Conservation (phyloP, 2,888 invertebrate species). For the Ischnura elegans region DNA sequence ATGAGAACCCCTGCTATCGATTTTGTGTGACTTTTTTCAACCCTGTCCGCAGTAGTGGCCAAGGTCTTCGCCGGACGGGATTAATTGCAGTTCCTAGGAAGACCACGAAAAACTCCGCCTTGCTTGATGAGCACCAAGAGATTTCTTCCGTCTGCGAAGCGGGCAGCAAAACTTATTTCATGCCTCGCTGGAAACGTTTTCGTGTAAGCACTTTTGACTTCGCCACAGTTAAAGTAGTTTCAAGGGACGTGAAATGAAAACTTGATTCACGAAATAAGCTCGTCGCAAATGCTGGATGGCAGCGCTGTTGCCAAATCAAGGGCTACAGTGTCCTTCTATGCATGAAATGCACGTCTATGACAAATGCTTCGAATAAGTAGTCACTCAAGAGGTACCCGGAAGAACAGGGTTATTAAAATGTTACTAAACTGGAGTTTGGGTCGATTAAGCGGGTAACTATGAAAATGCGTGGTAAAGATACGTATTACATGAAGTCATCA, state of each 20-base stretch:
- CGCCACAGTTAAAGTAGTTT: background rate
- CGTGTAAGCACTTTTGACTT: conserved; percentile 10
- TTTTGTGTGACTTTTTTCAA: background rate
- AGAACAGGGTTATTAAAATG: no score
- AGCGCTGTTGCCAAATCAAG: background rate
- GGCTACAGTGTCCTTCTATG: background rate
- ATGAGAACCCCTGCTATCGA: background rate
- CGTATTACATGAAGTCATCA: no score
- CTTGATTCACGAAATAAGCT: background rate
- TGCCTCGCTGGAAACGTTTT: conserved; percentile 1
- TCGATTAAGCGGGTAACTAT: no score
- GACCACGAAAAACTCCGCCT: background rate
- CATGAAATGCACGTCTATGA: background rate
- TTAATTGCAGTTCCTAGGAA: background rate
- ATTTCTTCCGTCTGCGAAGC: background rate
- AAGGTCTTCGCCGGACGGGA: background rate
- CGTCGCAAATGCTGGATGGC: background rate
- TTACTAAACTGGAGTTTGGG: no score
- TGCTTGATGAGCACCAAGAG: background rate
- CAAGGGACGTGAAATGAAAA: conserved; percentile 17
- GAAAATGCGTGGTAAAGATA: no score
- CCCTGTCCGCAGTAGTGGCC: background rate
- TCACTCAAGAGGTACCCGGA: no score
- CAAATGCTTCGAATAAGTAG: background rate
- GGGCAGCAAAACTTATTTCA: conserved; percentile 17